Conservation (phyloP, 2,113 vertebrate species). For the Vulpes lagopus region DNA sequence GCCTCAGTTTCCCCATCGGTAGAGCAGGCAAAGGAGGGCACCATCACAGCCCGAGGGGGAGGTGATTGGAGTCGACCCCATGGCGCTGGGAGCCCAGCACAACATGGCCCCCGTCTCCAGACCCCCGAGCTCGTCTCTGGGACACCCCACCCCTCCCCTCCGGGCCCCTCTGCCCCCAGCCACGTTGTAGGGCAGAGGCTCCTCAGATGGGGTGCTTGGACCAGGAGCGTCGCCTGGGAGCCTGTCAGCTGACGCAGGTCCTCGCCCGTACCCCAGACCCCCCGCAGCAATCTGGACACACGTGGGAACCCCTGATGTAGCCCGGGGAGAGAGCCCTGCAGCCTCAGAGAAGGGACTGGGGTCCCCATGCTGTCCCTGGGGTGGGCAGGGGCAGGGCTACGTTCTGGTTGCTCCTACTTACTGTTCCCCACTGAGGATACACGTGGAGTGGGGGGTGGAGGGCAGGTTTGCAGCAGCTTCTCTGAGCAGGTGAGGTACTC, state of each 20-base stretch:
- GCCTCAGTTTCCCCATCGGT: not conserved
- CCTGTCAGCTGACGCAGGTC: not conserved
- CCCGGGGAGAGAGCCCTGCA: not conserved
- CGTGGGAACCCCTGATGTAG: not conserved
- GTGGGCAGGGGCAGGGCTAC: rapidly evolving
- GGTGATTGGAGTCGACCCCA: rapidly evolving
- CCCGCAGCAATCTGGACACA: not conserved
- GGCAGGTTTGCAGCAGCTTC: not conserved
- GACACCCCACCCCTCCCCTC: not conserved
- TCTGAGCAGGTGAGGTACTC: not conserved
- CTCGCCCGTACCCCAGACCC: not conserved
- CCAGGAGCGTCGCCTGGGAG: rapidly evolving
- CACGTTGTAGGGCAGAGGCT: rapidly evolving
- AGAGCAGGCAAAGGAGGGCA: not conserved
- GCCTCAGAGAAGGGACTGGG: not conserved
- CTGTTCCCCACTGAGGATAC: not conserved
- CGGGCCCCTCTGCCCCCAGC: not conserved
- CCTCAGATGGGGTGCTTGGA: not conserved
- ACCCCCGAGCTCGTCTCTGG: not conserved
- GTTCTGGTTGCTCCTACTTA: rapidly evolving
- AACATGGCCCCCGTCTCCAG: rapidly evolving
- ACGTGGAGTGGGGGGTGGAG: not conserved
- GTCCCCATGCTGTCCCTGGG: rapidly evolving
- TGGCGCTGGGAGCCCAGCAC: not conserved
- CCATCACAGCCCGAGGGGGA: not conserved